Evolutionary conservation across 2,888 invertebrate species (phyloP).

Genomic region (Ditula angustiorana): DNA sequence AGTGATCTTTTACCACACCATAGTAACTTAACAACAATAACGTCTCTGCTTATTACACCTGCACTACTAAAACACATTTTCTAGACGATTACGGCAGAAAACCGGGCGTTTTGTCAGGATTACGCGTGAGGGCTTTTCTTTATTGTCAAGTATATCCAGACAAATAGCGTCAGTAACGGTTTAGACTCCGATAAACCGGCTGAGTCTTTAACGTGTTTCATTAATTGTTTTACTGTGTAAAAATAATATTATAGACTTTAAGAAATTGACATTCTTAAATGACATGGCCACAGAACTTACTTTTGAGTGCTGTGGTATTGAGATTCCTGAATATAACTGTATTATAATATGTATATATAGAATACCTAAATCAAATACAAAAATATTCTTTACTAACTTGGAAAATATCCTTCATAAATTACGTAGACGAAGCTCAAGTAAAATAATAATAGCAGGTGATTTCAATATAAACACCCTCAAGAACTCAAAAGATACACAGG

Average conservation of each 20-base stretch:
- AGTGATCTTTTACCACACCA: neutral
- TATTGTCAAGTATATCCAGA: constrained; percentile 21
- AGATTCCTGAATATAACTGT: too few relatives aligned
- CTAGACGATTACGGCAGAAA: constrained; percentile 12
- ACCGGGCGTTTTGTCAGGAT: constrained; percentile 30
- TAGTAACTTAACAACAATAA: constrained; percentile 9
- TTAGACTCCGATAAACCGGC: neutral
- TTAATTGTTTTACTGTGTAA: neutral
- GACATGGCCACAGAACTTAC: too few relatives aligned
- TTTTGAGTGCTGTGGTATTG: too few relatives aligned
- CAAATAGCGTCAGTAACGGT: constrained; percentile 28
- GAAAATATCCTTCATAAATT: neutral
- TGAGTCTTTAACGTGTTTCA: neutral
- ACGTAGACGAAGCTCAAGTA: neutral
- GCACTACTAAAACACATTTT: constrained; percentile 24
- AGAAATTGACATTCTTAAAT: too few relatives aligned
- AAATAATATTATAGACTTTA: too few relatives aligned
- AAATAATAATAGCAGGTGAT: neutral
- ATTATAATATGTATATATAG: too few relatives aligned
- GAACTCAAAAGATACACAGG: neutral
- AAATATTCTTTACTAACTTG: neutral
- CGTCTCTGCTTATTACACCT: constrained; percentile 23
- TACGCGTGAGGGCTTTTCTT: constrained; percentile 14
- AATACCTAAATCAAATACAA: neutral
- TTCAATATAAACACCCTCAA: neutral